Base-by-base conservation (phyloP, 2,113 vertebrate species). In the Nothobranchius kuhntae region DNA sequence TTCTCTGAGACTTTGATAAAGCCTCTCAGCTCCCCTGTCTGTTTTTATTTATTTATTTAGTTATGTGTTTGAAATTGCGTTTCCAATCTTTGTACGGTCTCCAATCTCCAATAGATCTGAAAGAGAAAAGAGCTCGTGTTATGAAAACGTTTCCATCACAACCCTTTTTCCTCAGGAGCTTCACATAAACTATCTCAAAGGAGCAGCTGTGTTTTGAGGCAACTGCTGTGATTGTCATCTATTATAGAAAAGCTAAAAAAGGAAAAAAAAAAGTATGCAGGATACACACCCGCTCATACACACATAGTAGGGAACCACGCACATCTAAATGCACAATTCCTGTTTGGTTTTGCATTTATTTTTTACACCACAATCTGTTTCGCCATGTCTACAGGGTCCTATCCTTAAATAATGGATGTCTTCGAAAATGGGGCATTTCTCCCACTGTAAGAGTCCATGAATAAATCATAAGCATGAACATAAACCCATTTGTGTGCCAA, bases 351-450 rank as follows among this genome's bases (percentile, higher is more conserved):
- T 68, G 81, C 87, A 85, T 91, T 78, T 73, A 89, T 91, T 89
- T 89, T 90, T 89, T 78, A 88, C 62, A 68, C 42, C 68, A 26
- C 87, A 89, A 90, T 90, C 86, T 90, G 91, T 91, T 87, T 80
- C 86, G 80, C 59, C 60, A 36, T 68, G 87, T 92, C 89, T 85
- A 75, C 71, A 59, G 83, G 83, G 88, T 71, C 78, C 73, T 75
- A 77, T 88, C 77, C 24, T 84, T 92, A 78, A 91, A 92, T 92
- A 90, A 93, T 92, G 70, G 75, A 92, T 92, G 82, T 15, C 80
- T 89, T 84, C 80, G 85, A 87, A 90, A 89, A 90, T 80, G 50
- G 82, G 84, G 83, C 83, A 61, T 88, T 89, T 88, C 83, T 84
- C 83, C 71, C 77, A 81, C 87, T 86, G 81, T 88, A 86, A 86